These are phyloP conservation scores for Elephas maximus DNA, from an alignment of 2,113 vertebrate species.

Conservation along the genomic window DNA sequence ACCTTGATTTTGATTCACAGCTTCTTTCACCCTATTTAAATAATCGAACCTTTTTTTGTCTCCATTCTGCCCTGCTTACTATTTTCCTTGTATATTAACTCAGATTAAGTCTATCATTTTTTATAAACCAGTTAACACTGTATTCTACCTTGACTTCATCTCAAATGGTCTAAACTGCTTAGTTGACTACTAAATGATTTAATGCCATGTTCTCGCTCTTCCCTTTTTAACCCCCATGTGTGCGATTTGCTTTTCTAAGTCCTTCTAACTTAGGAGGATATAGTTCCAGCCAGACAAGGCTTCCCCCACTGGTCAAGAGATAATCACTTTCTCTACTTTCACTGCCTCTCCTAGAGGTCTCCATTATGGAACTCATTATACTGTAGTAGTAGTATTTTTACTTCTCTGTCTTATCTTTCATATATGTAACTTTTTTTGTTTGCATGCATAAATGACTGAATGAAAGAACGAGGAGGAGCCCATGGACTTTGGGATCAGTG, in stretches of 20 bases:
- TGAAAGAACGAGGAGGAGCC: background rate
- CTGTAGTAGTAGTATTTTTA: background rate
- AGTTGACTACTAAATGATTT: background rate
- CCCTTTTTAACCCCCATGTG: too few relatives aligned
- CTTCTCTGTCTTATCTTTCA: background rate
- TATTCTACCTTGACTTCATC: background rate
- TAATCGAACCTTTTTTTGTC: background rate
- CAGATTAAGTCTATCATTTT: background rate
- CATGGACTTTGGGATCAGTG: background rate
- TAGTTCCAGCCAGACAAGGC: background rate
- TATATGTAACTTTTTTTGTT: background rate
- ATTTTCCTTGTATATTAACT: conserved; percentile 17
- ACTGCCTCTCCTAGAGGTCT: background rate
- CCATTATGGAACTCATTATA: background rate
- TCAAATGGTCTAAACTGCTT: background rate
- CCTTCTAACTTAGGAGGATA: background rate
- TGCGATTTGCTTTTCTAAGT: background rate
- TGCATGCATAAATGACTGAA: background rate
- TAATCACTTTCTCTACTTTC: background rate
- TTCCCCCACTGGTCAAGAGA: background rate
- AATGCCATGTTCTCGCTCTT: background rate
- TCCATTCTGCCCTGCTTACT: background rate
- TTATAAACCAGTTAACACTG: background rate
- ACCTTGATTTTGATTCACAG: background rate
- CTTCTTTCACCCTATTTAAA: background rate